These are phyloP conservation scores for Poecilia gillii DNA, from an alignment of 2,797 vertebrate genomes.

Conservation along the genomic window DNA sequence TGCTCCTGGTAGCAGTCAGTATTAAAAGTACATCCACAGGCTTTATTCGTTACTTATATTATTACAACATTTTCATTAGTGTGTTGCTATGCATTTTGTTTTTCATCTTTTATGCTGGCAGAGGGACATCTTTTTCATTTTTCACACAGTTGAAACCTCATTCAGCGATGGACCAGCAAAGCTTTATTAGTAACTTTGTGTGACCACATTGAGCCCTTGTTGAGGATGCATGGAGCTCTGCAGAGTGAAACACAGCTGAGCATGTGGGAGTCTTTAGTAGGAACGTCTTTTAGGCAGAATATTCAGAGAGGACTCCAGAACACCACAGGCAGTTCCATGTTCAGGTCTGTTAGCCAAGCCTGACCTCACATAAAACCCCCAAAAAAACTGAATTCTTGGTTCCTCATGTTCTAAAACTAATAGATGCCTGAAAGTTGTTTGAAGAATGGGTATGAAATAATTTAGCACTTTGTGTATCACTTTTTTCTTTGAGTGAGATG, in stretches of 20 bases:
- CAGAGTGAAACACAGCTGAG: too few species aligned
- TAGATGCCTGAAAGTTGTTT: not conserved
- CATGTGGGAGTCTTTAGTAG: too few species aligned
- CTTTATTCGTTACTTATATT: constrained; percentile 12
- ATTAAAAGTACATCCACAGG: constrained; percentile 60
- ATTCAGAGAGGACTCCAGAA: not conserved
- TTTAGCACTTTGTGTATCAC: not conserved
- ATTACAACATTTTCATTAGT: not conserved
- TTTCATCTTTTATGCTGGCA: not conserved
- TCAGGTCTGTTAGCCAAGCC: not conserved
- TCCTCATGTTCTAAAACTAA: not conserved
- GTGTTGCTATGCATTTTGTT: not conserved
- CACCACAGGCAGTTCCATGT: not conserved
- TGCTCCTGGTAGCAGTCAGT: constrained; percentile 69
- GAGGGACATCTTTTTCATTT: not conserved
- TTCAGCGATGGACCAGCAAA: not conserved
- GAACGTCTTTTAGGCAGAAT: too few species aligned
- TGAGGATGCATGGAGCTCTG: too few species aligned
- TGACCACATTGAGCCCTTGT: too few species aligned
- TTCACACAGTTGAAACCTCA: not conserved
- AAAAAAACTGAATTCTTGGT: not conserved
- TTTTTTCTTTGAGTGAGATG: not conserved
- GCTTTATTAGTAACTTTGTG: not conserved
- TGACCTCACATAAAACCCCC: not conserved
- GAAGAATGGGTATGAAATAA: not conserved